Conservation (phyloP, 2,797 vertebrate genomes). For the Tadarida brasiliensis region DNA sequence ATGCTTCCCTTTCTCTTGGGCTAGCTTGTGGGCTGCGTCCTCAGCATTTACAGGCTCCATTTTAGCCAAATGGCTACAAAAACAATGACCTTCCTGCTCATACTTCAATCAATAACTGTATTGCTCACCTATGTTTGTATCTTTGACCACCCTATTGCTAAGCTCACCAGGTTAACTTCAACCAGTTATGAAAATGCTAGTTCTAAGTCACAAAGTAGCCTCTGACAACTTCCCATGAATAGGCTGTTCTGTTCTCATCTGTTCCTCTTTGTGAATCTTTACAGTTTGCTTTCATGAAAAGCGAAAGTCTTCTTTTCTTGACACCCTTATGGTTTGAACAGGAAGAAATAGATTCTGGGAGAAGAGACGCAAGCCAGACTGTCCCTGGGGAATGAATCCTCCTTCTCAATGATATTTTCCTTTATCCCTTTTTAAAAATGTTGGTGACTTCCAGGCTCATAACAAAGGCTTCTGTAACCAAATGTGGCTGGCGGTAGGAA, state of each 20-base stretch:
- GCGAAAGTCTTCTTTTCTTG: not conserved
- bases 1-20: not conserved
- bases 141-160: not conserved
- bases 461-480: not conserved
- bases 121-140: not conserved
- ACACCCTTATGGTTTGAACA: not conserved
- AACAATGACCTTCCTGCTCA: not conserved
- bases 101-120: not conserved
- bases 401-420: not conserved
- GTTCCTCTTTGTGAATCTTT: not conserved
- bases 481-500: not conserved
- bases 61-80: not conserved
- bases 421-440: not conserved
- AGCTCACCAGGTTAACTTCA: not conserved
- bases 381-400: not conserved
- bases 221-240: constrained; percentile 9
- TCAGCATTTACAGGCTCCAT: not conserved
- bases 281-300: constrained; percentile 21
- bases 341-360: constrained; percentile 1
- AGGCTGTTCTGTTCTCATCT: not conserved
- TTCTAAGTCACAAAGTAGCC: not conserved
- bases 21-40: not conserved
- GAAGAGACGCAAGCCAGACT: not conserved
- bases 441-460: not conserved
- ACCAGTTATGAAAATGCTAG: not conserved